phyloP scores from a whole-genome alignment of 2,113 vertebrate species.

The Saimiri boliviensis region DNA sequence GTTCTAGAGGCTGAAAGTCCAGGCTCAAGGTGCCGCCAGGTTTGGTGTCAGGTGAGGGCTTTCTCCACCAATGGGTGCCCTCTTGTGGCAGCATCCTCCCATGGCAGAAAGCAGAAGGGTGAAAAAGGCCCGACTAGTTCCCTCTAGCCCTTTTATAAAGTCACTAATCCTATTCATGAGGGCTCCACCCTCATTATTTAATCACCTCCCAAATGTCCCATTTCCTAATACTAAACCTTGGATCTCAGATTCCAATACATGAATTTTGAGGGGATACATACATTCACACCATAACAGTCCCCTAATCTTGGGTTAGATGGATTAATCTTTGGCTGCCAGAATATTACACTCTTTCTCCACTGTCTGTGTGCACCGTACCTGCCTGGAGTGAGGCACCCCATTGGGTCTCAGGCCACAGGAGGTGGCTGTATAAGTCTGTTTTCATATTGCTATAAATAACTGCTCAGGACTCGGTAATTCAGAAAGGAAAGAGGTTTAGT shows the following conservation, averaged over 20 bases:
- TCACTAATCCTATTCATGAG: neutral
- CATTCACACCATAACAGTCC: neutral
- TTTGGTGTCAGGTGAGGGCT: neutral
- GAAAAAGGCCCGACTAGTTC: neutral
- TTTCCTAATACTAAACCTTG: neutral
- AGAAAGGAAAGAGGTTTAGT: too few relatives aligned
- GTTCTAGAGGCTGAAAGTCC: neutral
- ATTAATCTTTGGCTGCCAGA: neutral
- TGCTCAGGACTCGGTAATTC: too few relatives aligned
- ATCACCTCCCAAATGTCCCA: neutral
- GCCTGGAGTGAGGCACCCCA: neutral
- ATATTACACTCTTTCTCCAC: neutral
- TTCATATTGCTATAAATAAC: too few relatives aligned
- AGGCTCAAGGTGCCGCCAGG: neutral
- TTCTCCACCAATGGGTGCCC: accelerated
- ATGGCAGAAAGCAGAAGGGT: neutral
- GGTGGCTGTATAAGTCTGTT: too few relatives aligned
- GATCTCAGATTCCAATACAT: neutral
- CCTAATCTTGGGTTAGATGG: neutral
- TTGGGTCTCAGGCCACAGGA: neutral
- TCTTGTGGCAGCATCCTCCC: too few relatives aligned
- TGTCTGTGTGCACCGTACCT: neutral
- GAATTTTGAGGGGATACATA: neutral
- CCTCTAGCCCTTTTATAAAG: neutral
- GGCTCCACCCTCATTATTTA: neutral